Percentiles rank a stretch among this genome's conserved stretches.
phyloP scores from a whole-genome alignment of 1,140 invertebrate genomes.

The Piezodorus guildinii region DNA sequence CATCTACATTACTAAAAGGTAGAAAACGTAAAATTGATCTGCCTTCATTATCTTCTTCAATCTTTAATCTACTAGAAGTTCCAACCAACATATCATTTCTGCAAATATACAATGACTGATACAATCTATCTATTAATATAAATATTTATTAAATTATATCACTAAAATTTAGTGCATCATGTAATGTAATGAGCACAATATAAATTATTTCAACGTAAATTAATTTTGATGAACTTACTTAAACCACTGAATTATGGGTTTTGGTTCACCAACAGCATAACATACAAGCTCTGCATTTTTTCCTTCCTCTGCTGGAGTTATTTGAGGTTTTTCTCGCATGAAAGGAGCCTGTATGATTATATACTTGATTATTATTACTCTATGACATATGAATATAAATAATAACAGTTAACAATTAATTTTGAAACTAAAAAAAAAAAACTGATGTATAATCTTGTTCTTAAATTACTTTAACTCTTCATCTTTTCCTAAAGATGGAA shows the following conservation, averaged over 20 bases:
- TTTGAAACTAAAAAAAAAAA: background rate
- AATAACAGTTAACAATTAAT: background rate
- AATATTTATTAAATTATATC: background rate
- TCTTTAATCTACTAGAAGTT: constrained; percentile 64
- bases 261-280: constrained; percentile 77
- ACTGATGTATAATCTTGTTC: background rate
- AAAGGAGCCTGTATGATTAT: constrained; percentile 46
- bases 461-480: too few relatives aligned
- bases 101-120: constrained; percentile 12
- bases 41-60: constrained; percentile 60
- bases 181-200: too few relatives aligned
- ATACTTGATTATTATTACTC: background rate
- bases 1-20: constrained; percentile 63
- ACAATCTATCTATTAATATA: background rate
- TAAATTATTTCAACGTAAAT: too few relatives aligned
- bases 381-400: background rate
- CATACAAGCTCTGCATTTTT: constrained; percentile 67
- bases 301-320: constrained; percentile 64
- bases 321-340: constrained; percentile 69
- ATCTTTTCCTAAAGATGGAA: too few relatives aligned
- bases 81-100: constrained; percentile 73
- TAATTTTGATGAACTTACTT: constrained; percentile 39
- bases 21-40: constrained; percentile 64
- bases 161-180: background rate
- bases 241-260: constrained; percentile 90